These are phyloP conservation scores for Heteractis magnifica DNA, from an alignment of 92 coral and sea anemone species.

Conservation along the genomic window DNA sequence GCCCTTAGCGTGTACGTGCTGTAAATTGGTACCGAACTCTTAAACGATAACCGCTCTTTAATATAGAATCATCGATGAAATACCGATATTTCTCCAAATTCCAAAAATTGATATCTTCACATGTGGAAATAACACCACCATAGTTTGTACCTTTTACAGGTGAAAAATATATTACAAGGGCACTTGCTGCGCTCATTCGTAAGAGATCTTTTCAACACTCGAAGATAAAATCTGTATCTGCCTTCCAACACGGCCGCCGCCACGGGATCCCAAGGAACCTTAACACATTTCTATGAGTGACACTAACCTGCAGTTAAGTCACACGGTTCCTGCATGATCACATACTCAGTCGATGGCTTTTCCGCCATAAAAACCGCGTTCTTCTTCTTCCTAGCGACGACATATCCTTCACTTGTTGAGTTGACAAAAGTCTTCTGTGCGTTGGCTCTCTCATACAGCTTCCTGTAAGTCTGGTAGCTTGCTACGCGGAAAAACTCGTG, in stretches of 20 bases:
- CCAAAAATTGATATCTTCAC: too few species aligned
- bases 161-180: too few species aligned
- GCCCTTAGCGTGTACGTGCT: background rate
- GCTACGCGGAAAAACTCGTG: constrained; percentile 52
- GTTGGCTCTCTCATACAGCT: constrained; percentile 55
- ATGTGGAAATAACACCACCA: too few species aligned
- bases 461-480: constrained; percentile 61
- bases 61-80: too few species aligned
- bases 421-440: constrained; percentile 55
- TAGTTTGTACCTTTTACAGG: too few species aligned
- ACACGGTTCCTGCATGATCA: constrained; percentile 73
- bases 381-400: constrained; percentile 45
- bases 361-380: constrained; percentile 74
- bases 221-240: background rate
- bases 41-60: too few species aligned
- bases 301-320: constrained; percentile 57
- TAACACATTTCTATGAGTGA: background rate
- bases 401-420: constrained; percentile 50
- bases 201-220: background rate
- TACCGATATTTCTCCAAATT: too few species aligned
- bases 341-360: constrained; percentile 61
- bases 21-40: background rate
- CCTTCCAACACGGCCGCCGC: too few species aligned
- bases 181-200: too few species aligned
- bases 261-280: background rate